Conservation (phyloP, 2,888 invertebrate genomes). For the Scaeva pyrastri region DNA sequence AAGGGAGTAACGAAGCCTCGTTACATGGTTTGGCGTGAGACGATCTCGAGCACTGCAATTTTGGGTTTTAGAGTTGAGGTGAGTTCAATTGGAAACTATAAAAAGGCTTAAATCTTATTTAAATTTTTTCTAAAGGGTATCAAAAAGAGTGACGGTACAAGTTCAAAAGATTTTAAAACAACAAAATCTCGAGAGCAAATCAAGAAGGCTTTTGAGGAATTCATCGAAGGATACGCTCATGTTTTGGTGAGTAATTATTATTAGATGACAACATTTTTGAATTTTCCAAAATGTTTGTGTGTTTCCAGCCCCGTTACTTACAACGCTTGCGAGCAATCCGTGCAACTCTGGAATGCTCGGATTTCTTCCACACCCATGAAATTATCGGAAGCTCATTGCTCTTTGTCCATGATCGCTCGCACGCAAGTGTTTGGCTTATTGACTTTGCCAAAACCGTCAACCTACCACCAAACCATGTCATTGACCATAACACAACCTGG, state of each 20-base stretch:
- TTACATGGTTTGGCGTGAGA: conserved; percentile 98
- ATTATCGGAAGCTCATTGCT: conserved; percentile 97
- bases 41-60: conserved; percentile 98
- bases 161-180: conserved; percentile 97
- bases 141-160: conserved; percentile 94
- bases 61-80: conserved; percentile 97
- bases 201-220: conserved; percentile 91
- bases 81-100: neutral
- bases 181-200: conserved; percentile 94
- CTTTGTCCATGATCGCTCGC: conserved; percentile 95
- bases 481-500: conserved; percentile 94
- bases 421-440: conserved; percentile 97
- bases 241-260: conserved; percentile 87
- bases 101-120: neutral
- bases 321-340: conserved; percentile 93
- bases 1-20: conserved; percentile 97
- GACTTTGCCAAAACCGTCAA: conserved; percentile 98
- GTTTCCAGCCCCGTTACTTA: conserved; percentile 90
- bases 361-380: conserved; percentile 96
- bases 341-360: conserved; percentile 92
- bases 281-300: neutral
- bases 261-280: neutral
- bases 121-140: conserved; percentile 86
- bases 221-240: conserved; percentile 91
- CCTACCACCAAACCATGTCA: conserved; percentile 89